Conservation (phyloP, 2,797 vertebrate genomes). For the Spatula clypeata region DNA sequence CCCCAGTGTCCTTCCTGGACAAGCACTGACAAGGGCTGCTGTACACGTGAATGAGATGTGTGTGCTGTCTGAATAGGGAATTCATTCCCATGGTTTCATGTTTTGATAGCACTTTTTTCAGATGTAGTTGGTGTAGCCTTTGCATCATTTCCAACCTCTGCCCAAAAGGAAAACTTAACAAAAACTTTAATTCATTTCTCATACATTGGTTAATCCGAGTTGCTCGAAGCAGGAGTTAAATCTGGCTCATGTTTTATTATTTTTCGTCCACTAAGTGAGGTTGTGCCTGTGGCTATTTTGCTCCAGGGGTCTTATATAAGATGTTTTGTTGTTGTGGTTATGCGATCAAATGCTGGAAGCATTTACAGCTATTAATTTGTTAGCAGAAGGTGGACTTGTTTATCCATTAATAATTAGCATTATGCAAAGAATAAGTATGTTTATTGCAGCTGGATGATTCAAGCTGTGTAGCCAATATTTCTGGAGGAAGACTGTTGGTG, state of each 20-base stretch:
- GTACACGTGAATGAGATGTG: fast-evolving
- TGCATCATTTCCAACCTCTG: not conserved
- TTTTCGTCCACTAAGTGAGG: not conserved
- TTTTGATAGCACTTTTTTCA: not conserved
- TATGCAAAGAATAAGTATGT: conserved; percentile 13
- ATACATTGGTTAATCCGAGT: not conserved
- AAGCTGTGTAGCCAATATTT: not conserved
- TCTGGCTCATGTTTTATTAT: not conserved
- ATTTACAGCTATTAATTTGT: conserved; percentile 18
- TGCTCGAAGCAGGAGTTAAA: not conserved
- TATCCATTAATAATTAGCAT: not conserved
- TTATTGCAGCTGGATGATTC: conserved; percentile 6
- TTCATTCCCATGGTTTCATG: not conserved
- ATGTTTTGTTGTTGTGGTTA: not conserved
- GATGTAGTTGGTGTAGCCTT: not conserved
- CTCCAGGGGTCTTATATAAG: not conserved
- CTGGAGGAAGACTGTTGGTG: not conserved
- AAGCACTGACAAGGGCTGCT: not conserved
- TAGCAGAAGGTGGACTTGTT: not conserved
- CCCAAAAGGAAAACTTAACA: not conserved
- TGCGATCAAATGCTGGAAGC: not conserved
- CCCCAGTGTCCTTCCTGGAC: not conserved
- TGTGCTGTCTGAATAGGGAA: not conserved
- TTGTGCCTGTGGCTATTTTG: not conserved
- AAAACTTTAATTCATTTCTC: not conserved